These are phyloP conservation scores for Hyperoplus lanceolatus DNA, from an alignment of 2,797 vertebrate species.

Conservation along the genomic window DNA sequence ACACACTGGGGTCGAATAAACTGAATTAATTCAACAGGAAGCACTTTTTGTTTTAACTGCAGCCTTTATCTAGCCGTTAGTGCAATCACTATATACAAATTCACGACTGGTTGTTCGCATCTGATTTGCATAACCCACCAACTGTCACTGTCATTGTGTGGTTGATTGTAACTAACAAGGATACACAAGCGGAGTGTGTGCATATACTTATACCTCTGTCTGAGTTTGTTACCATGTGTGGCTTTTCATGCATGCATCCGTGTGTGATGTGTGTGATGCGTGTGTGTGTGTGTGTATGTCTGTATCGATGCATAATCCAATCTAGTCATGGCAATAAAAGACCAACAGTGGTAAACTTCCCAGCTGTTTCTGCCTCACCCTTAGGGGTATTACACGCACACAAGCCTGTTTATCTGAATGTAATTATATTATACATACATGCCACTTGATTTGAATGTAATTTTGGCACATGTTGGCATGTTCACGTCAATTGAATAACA, in stretches of 20 bases:
- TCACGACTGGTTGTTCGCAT: slow-evolving; percentile 76
- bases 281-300: slow-evolving; percentile 9
- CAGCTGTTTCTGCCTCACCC: slow-evolving; percentile 68
- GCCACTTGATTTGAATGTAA: slow-evolving; percentile 70
- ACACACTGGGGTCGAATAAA: slow-evolving; percentile 43
- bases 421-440: slow-evolving; percentile 75
- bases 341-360: slow-evolving; percentile 66
- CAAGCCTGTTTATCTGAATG: slow-evolving; percentile 71
- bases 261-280: background rate
- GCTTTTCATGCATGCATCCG: slow-evolving; percentile 35
- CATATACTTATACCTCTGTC: slow-evolving; percentile 44
- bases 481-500: slow-evolving; percentile 66
- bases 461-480: slow-evolving; percentile 61
- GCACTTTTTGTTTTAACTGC: slow-evolving; percentile 50
- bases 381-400: slow-evolving; percentile 65
- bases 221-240: slow-evolving; percentile 39
- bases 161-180: slow-evolving; percentile 70
- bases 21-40: slow-evolving; percentile 62
- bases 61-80: slow-evolving; percentile 73
- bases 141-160: slow-evolving; percentile 76
- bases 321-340: slow-evolving; percentile 68
- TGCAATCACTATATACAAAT: slow-evolving; percentile 80
- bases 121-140: slow-evolving; percentile 82
- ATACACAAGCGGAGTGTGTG: slow-evolving; percentile 52
- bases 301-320: slow-evolving; percentile 66